Percentiles rank a stretch among this genome's conserved stretches.
These are phyloP conservation scores for Diplazon laetatorius DNA, from an alignment of 2,888 invertebrate species.

Conservation along the genomic window DNA sequence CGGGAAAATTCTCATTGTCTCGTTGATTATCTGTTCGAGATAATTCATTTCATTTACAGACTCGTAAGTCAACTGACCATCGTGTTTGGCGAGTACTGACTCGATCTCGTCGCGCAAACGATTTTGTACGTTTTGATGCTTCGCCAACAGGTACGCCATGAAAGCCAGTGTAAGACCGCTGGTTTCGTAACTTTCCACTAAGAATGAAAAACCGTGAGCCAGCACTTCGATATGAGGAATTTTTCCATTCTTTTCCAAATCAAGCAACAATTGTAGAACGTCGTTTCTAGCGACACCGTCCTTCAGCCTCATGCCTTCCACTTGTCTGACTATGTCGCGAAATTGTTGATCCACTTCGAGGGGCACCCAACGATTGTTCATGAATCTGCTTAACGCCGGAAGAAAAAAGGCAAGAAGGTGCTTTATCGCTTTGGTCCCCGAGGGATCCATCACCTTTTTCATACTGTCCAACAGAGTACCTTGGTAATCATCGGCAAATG, in stretches of 20 bases:
- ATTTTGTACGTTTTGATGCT: constrained; percentile 81
- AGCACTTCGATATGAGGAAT: constrained; percentile 75
- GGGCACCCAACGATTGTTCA: constrained; percentile 55
- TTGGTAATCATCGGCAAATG: constrained; percentile 20
- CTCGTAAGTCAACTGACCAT: constrained; percentile 82
- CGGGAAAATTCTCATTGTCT: constrained; percentile 66
- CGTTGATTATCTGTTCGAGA: constrained; percentile 82
- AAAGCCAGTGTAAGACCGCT: constrained; percentile 83
- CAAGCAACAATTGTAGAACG: constrained; percentile 82
- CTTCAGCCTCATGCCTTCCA: constrained; percentile 58
- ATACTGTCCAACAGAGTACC: constrained; percentile 37
- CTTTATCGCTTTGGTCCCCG: constrained; percentile 37
- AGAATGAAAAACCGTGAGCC: constrained; percentile 83
- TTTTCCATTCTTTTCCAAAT: constrained; percentile 60
- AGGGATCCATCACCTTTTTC: constrained; percentile 55
- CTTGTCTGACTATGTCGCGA: constrained; percentile 55
- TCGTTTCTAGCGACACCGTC: constrained; percentile 73
- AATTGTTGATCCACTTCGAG: constrained; percentile 62
- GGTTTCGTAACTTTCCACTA: constrained; percentile 84
- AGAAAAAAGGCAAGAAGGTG: constrained; percentile 33
- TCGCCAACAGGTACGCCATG: constrained; percentile 81
- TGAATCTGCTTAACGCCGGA: constrained; percentile 35
- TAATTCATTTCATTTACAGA: constrained; percentile 82
- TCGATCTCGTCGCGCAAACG: constrained; percentile 82
- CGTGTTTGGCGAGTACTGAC: constrained; percentile 72